phyloP scores from a whole-genome alignment of 2,888 invertebrate species.

The Plagiodera versicolora region DNA sequence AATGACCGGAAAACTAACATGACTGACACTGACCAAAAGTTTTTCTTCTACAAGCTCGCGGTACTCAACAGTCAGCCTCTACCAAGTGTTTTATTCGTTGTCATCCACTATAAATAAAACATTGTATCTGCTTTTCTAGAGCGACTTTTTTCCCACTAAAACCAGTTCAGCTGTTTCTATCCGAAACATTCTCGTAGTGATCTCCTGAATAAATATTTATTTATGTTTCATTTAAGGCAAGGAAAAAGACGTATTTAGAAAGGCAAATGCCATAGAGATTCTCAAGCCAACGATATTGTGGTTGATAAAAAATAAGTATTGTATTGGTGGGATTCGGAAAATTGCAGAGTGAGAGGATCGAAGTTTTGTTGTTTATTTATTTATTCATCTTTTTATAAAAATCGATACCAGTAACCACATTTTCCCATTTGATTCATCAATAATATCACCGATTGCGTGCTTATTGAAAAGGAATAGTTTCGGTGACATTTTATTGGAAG shows the following conservation, averaged over 20 bases:
- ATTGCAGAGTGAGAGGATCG: too few species aligned
- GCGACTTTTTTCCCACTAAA: conserved; percentile 28
- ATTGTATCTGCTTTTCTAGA: conserved; percentile 32
- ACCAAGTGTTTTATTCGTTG: background rate
- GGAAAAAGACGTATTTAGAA: conserved; percentile 43
- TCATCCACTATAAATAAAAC: conserved; percentile 35
- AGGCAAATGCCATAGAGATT: conserved; percentile 41
- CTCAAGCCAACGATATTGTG: conserved; percentile 36
- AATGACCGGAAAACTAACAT: too few species aligned
- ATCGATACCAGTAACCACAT: too few species aligned
- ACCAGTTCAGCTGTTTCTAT: conserved; percentile 30
- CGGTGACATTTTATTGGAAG: too few species aligned
- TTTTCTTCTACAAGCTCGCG: too few species aligned
- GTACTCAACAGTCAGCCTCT: background rate
- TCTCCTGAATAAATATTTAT: conserved; percentile 47
- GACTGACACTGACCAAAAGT: too few species aligned
- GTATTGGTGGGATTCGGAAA: background rate
- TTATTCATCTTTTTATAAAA: too few species aligned
- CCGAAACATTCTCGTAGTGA: conserved; percentile 24
- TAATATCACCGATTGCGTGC: too few species aligned
- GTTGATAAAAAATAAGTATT: background rate
- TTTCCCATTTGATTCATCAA: too few species aligned
- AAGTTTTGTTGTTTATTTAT: too few species aligned
- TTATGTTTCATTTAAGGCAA: conserved; percentile 48
- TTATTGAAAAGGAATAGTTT: too few species aligned